Evolutionary conservation across 2,888 invertebrate genomes (phyloP).

Genomic region (Atrina japonica): DNA sequence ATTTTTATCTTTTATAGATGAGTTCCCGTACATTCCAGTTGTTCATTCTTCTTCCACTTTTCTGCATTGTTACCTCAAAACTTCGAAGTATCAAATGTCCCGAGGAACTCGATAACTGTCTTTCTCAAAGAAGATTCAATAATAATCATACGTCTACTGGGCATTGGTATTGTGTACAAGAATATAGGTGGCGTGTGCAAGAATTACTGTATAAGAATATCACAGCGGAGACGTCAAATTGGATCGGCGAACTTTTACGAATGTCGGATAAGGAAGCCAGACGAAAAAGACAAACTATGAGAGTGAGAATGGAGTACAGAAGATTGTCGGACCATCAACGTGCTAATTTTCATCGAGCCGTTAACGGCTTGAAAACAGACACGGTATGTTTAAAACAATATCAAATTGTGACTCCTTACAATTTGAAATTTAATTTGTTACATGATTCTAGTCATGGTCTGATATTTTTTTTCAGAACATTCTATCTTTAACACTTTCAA

Average conservation of each 20-base stretch:
- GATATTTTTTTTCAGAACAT: too few species aligned
- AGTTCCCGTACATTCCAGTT: neutral
- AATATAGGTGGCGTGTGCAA: constrained; percentile 35
- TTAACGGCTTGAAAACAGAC: constrained; percentile 44
- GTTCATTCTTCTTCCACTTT: constrained; percentile 1
- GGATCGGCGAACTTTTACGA: constrained; percentile 41
- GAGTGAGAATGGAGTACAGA: constrained; percentile 40
- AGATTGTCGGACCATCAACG: constrained; percentile 38
- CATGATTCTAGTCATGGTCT: too few species aligned
- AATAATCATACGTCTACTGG: constrained; percentile 17
- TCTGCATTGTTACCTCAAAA: constrained; percentile 7
- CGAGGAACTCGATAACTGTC: constrained; percentile 29
- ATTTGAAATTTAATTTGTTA: too few species aligned
- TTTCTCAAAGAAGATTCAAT: constrained; percentile 34
- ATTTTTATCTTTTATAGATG: constrained; percentile 31
- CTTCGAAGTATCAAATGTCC: constrained; percentile 28
- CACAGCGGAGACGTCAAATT: constrained; percentile 32
- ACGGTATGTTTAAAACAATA: constrained; percentile 39
- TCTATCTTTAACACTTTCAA: too few species aligned
- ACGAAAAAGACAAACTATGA: constrained; percentile 8
- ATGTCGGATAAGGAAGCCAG: constrained; percentile 34
- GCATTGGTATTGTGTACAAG: constrained; percentile 40
- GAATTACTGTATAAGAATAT: constrained; percentile 32
- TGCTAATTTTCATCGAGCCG: constrained; percentile 34
- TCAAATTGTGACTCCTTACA: neutral